These are phyloP conservation scores for Argyra leucocephala DNA, from an alignment of 2,888 invertebrate species.

Conservation along the genomic window DNA sequence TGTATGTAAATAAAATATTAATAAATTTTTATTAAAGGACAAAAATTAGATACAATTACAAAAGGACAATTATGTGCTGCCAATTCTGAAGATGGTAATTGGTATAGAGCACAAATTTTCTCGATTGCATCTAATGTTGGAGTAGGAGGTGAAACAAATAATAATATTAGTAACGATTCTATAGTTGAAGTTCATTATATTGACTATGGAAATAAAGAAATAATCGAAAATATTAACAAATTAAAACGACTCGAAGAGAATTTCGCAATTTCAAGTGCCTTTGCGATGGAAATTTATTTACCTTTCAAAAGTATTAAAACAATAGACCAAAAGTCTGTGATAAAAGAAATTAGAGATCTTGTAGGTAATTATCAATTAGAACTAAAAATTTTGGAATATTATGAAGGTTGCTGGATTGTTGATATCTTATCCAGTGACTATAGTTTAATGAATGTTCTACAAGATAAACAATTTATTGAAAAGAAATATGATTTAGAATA, in stretches of 20 bases:
- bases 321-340: slow-evolving; percentile 15
- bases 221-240: slow-evolving; percentile 39
- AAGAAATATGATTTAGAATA: slow-evolving; percentile 32
- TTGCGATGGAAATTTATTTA: slow-evolving; percentile 37
- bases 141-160: slow-evolving; percentile 17
- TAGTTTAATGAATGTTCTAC: slow-evolving; percentile 32
- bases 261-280: slow-evolving; percentile 40
- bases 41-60: slow-evolving; percentile 43
- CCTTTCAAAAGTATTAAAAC: slow-evolving; percentile 29
- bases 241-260: slow-evolving; percentile 46
- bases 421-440: slow-evolving; percentile 30
- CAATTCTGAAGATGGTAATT: slow-evolving; percentile 54
- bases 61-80: slow-evolving; percentile 53
- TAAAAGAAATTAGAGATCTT: slow-evolving; percentile 29
- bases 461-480: slow-evolving; percentile 30
- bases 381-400: slow-evolving; percentile 35
- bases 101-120: slow-evolving; percentile 58
- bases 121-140: slow-evolving; percentile 14
- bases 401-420: slow-evolving; percentile 34
- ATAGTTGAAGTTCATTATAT: slow-evolving; percentile 48
- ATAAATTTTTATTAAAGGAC: slow-evolving; percentile 27
- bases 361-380: slow-evolving; percentile 29
- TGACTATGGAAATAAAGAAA: slow-evolving; percentile 64
- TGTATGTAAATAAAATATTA: not conserved
- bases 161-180: slow-evolving; percentile 40